Conservation (phyloP, 2,797 vertebrate genomes). For the Threskiornis aethiopicus region DNA sequence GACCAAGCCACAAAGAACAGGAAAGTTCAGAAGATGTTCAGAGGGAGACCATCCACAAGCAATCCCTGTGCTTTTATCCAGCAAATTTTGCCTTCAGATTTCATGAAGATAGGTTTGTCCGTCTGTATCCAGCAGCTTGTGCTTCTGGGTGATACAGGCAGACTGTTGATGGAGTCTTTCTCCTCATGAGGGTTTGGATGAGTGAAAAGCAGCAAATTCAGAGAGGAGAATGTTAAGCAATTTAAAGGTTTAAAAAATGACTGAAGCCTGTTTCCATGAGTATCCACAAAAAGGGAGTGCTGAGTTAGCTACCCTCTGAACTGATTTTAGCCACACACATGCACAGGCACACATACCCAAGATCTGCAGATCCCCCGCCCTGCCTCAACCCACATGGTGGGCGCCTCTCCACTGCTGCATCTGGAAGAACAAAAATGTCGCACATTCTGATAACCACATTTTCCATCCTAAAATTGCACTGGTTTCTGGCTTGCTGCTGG, state of each 20-base stretch:
- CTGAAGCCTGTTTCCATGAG: background rate
- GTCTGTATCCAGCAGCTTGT: background rate
- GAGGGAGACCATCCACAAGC: background rate
- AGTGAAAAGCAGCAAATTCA: background rate
- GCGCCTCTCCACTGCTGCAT: background rate
- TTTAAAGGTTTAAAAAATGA: background rate
- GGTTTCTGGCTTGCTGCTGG: background rate
- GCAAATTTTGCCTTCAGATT: background rate
- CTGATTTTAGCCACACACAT: background rate
- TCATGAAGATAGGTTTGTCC: background rate
- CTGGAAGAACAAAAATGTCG: background rate
- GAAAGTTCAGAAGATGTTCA: background rate
- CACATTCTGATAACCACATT: background rate
- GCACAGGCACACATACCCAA: background rate
- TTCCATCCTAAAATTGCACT: background rate
- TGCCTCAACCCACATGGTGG: background rate
- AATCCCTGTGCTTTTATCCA: background rate
- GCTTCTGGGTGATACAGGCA: background rate
- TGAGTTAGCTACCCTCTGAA: background rate
- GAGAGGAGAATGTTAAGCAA: background rate
- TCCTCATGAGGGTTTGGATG: background rate
- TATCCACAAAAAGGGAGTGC: background rate
- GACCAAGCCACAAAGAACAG: background rate
- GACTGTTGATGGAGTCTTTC: background rate
- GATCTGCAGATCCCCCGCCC: accelerated